Evolutionary conservation across 2,113 vertebrate genomes (phyloP), one percentile per base, ranked within the genome.

Genomic region (Mormyrus lacerda): DNA sequence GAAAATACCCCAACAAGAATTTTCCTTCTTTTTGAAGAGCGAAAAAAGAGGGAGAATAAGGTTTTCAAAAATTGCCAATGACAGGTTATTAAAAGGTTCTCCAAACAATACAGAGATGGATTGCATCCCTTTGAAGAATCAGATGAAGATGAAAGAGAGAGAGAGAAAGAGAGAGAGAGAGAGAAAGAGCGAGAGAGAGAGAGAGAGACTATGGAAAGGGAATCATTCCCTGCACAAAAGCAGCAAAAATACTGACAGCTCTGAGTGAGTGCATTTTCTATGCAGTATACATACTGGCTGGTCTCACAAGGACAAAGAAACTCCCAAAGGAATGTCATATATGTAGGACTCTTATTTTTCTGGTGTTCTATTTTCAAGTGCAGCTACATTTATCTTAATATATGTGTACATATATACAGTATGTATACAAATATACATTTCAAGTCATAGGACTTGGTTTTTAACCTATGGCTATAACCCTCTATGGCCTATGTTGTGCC

Each of bases 251-350:
- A 87, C 83, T n/a, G 24, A 85, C 85, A 87, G 31, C 51, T 53
- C 27, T 17, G 47, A 31, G 15, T 50, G 24, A n/a, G 42, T 47
- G 24, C 45, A 48, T 86, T 27, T n/a, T 69, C 13, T 86, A 48
- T 50, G 48, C 45, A 48, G 24, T 31, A 53, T 50, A 27, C 13
- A 13, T n/a, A 51, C 48, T 27, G n/a, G n/a, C 61, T 69, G 24
- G 19, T 51, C 45, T 86, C 44, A 87, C 8, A 84, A 47, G 42
- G 39, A 84, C 39, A 47, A 44, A 84, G n/a, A 84, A 21, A 47
- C 0, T 84, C 82, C 19, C 89, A 88, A 91, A 89, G 31, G 87
- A 90, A 88, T 89, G 90, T 90, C 87, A 88, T 91, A 76, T 86
- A 61, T 69, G 50, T 85, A 44, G 7, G n/a, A 69, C 10, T 61